Percentiles rank a stretch among this genome's conserved stretches.
Evolutionary conservation across 2,113 vertebrate genomes (phyloP).

Genomic region (Crotophaga sulcirostris): DNA sequence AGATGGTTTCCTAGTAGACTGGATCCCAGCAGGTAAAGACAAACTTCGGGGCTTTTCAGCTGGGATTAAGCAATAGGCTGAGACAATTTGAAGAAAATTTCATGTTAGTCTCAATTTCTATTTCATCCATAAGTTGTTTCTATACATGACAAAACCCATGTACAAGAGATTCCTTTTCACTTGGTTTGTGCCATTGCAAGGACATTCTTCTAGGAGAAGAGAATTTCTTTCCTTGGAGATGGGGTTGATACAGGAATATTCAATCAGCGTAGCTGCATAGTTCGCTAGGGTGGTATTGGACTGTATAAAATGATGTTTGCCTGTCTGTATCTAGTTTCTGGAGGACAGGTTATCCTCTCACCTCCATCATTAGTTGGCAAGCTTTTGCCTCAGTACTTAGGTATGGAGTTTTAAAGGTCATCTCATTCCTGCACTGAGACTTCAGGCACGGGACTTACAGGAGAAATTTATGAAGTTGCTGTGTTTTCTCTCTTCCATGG

Average conservation of each 20-base stretch:
- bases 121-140: neutral
- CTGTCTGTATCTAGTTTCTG: neutral
- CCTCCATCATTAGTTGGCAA: neutral
- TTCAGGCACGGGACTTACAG: neutral
- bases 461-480: neutral
- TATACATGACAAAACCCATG: neutral
- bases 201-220: neutral
- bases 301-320: neutral
- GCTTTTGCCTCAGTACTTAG: neutral
- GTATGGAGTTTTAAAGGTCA: neutral
- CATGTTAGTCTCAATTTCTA: neutral
- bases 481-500: neutral
- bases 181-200: neutral
- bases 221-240: neutral
- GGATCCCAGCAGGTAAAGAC: neutral
- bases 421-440: neutral
- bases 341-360: neutral
- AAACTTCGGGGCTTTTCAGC: neutral
- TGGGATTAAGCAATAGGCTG: neutral
- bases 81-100: neutral
- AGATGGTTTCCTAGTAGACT: neutral
- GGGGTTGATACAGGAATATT: neutral
- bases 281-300: neutral
- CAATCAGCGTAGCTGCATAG: neutral
- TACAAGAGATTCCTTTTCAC: neutral